Evolutionary conservation across 2,888 invertebrate genomes (phyloP).

Genomic region (Ommatoiulus sabulosus): DNA sequence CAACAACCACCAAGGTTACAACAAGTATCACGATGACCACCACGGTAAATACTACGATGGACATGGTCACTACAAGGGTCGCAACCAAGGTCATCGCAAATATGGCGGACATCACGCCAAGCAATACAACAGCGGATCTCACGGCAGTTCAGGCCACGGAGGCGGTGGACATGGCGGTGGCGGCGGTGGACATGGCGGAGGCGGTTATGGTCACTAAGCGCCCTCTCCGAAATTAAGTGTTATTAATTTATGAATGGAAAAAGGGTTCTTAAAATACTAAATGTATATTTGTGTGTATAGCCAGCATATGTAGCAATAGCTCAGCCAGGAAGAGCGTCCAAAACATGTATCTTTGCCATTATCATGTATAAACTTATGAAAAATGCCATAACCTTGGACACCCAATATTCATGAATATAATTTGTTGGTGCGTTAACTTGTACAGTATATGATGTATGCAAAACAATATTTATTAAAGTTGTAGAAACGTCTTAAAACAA

Average conservation of each 20-base stretch:
- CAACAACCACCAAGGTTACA: conserved; percentile 56
- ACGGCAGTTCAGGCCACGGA: conserved; percentile 41
- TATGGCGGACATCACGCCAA: conserved; percentile 48
- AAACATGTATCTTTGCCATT: not conserved
- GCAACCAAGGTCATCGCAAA: conserved; percentile 13
- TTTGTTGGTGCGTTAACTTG: not conserved
- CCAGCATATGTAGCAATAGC: not conserved
- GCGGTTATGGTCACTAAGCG: conserved; percentile 4
- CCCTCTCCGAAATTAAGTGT: not conserved
- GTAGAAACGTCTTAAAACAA: not conserved
- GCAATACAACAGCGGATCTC: not conserved
- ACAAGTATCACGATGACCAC: conserved; percentile 59
- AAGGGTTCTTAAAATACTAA: not conserved
- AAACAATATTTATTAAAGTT: not conserved
- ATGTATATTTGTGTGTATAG: conserved; percentile 18
- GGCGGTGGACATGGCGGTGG: conserved; percentile 51
- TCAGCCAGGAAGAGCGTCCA: not conserved
- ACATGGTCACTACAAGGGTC: conserved; percentile 57
- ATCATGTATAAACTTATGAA: not conserved
- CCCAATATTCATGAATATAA: not conserved
- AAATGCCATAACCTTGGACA: not conserved
- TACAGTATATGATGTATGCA: not conserved
- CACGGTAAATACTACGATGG: conserved; percentile 58
- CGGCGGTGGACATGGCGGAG: conserved; percentile 42
- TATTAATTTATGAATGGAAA: not conserved